These are phyloP conservation scores for pig (Sus scrofa) DNA, from an alignment of 2,113 vertebrate genomes.

Conservation along the genomic window T2T-Sscrofa CM000822.6:80555501-80556000, in stretches of 20 bases:
- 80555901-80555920: no score
- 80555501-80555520: background rate
- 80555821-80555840: no score
- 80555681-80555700: background rate
- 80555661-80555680: background rate
- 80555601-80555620: background rate
- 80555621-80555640: background rate
- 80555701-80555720: background rate
- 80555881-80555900: no score
- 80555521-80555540: background rate
- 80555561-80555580: background rate
- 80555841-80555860: no score
- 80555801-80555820: background rate
- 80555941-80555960: background rate
- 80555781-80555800: conserved; percentile 13
- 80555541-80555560: background rate
- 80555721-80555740: conserved; percentile 4
- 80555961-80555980: background rate
- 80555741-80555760: background rate
- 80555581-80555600: background rate
- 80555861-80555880: no score
- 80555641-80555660: background rate
- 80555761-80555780: background rate
- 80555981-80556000: background rate
- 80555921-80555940: no score